Conservation (phyloP, 2,888 invertebrate genomes). For the Lithophane socia region DNA sequence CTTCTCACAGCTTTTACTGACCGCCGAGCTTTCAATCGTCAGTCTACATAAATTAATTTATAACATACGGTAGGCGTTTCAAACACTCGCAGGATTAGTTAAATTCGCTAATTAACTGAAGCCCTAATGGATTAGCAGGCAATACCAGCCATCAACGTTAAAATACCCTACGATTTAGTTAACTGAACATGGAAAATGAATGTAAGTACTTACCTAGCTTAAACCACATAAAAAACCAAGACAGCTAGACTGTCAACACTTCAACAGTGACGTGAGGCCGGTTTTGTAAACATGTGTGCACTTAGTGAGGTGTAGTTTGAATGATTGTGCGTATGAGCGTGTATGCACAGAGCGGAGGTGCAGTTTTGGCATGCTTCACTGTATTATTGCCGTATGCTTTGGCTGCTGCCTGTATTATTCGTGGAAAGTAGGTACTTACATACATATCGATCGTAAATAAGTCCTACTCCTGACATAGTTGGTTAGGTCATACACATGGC, state of each 20-base stretch:
- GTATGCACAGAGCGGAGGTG: no score
- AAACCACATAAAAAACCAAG: no score
- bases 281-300: no score
- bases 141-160: not conserved
- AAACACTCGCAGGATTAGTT: not conserved
- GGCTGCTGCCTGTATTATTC: conserved; percentile 1
- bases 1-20: not conserved
- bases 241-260: no score
- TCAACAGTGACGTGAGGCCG: no score
- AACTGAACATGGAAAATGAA: not conserved
- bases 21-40: not conserved
- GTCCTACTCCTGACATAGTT: conserved; percentile 12
- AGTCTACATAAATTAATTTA: no score
- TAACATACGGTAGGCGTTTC: not conserved
- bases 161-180: not conserved
- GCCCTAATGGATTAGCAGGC: not conserved
- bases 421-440: not conserved
- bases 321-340: no score
- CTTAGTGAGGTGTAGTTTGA: no score
- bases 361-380: no score
- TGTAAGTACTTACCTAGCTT: not conserved
- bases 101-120: conserved; percentile 32
- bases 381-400: not conserved
- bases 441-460: conserved; percentile 37
- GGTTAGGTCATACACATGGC: not conserved